Evolutionary conservation across 1,140 invertebrate species (phyloP).

Genomic region (Scaptomyza pallida): DNA sequence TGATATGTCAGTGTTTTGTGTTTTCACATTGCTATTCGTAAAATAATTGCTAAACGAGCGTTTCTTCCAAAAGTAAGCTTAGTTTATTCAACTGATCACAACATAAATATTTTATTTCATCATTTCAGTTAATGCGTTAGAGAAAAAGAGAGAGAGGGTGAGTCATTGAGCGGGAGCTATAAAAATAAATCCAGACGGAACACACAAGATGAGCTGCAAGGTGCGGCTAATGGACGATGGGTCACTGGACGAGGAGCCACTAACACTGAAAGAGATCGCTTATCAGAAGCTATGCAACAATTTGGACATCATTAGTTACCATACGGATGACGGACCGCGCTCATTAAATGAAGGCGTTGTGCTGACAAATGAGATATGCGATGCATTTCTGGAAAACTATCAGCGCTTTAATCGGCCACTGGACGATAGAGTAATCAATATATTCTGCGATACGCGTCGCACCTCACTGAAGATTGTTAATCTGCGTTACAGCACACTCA

Average conservation of each 20-base stretch:
- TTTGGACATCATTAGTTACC: conserved; percentile 86
- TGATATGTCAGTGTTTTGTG: too few species aligned
- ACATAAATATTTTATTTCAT: not conserved
- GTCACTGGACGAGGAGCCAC: conserved; percentile 76
- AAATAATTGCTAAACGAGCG: not conserved
- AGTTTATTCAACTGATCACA: not conserved
- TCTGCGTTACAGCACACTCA: conserved; percentile 89
- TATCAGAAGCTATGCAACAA: conserved; percentile 87
- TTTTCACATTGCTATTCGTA: not conserved
- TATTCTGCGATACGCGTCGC: conserved; percentile 88
- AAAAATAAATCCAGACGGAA: not conserved
- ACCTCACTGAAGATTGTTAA: conserved; percentile 89
- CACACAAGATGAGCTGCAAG: conserved; percentile 80
- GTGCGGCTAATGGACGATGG: conserved; percentile 83
- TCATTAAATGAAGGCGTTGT: conserved; percentile 64
- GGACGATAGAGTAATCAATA: conserved; percentile 88
- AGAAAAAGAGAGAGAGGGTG: conserved; percentile 5
- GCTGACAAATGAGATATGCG: conserved; percentile 84
- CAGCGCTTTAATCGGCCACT: conserved; percentile 85
- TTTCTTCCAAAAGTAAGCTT: not conserved
- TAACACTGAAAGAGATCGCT: conserved; percentile 86
- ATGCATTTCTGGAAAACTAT: conserved; percentile 88
- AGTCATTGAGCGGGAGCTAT: conserved; percentile 16
- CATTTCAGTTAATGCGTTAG: not conserved
- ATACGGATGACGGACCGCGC: conserved; percentile 44